Evolutionary conservation across 2,113 vertebrate genomes (phyloP).

Genomic region (Atherinomorus stipes): DNA sequence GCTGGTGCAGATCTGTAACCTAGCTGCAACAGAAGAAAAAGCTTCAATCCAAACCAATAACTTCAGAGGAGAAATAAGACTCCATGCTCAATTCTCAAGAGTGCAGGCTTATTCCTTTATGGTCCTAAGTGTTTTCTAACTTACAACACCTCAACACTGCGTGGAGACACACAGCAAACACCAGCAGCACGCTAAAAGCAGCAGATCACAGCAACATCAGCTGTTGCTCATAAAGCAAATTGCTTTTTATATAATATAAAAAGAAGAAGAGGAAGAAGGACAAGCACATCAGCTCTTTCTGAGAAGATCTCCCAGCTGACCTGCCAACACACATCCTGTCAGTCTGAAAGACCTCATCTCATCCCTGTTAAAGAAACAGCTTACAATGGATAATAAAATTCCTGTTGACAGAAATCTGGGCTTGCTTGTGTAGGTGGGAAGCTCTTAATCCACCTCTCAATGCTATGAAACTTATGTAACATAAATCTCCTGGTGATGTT

Average conservation of each 20-base stretch:
- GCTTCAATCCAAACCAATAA: background rate
- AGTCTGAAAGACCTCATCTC: background rate
- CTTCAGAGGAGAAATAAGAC: background rate
- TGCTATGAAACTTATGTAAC: constrained; percentile 6
- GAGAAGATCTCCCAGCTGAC: constrained; percentile 11
- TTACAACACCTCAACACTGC: background rate
- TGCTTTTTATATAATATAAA: constrained; percentile 15
- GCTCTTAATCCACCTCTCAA: constrained; percentile 9
- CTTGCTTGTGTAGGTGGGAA: background rate
- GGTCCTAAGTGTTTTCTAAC: background rate
- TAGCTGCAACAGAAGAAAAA: background rate
- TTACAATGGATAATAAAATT: background rate
- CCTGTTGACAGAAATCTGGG: background rate
- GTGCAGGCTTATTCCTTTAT: background rate
- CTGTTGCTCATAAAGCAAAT: constrained; percentile 17
- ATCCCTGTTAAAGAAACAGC: background rate
- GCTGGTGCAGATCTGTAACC: background rate
- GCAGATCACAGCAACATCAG: background rate
- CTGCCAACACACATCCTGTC: constrained; percentile 25
- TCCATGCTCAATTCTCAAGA: background rate
- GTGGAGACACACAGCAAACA: background rate
- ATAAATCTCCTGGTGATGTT: background rate
- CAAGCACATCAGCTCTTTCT: background rate
- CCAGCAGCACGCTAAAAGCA: background rate
- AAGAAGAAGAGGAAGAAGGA: constrained; percentile 1